Base-by-base conservation (phyloP, 2,113 vertebrate species). In the Erpornis zantholeuca region DNA sequence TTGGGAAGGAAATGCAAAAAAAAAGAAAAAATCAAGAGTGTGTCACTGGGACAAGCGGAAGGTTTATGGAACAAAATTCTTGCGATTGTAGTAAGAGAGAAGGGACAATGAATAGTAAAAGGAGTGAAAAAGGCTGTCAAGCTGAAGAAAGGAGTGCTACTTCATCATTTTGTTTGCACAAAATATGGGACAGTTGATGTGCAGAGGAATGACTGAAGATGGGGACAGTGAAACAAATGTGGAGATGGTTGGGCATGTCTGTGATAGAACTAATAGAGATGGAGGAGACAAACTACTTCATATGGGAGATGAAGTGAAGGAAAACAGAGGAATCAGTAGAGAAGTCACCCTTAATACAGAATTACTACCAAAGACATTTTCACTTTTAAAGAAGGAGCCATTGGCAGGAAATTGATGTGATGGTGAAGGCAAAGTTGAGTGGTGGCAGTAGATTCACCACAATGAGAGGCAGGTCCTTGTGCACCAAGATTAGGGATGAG, bases 361-460 rank as follows among this genome's bases (percentile, higher is more conserved):
- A 47, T 49, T 70, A 11, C 33, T 57, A 40, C 17, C 31, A 44
- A 79, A 65, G 31, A 77, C 9, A 47, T 49, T 82, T 85, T 61
- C 12, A n/a, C 7, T 57, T 65, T 44, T 33, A 35, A 79, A 70
- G 44, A 35, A 61, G 20, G n/a, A 75, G 52, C 12, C 36, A 35
- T 4, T 2, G 35, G 27, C 29, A 49, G 60, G 52, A 73, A 79
- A 36, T 0, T 0, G 36, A 38, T 44, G 36, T 24, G 27, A 6
- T 52, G 40, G 9, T 24, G 40, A 75, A 57, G 47, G 35, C n/a
- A 79, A 36, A 21, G 16, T 35, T 78, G 80, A 69, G n/a, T 18
- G 20, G 25, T 52, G 40, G 54, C 21, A 31, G 28, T n/a, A 33
- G 12, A 23, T 38, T 86, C 33, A 79, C 50, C 9, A 3, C 3